A percentile compares a stretch with the other conserved stretches of the same genome.
Conservation (phyloP, 2,888 invertebrate genomes). For the Nomada goodeniana region DNA sequence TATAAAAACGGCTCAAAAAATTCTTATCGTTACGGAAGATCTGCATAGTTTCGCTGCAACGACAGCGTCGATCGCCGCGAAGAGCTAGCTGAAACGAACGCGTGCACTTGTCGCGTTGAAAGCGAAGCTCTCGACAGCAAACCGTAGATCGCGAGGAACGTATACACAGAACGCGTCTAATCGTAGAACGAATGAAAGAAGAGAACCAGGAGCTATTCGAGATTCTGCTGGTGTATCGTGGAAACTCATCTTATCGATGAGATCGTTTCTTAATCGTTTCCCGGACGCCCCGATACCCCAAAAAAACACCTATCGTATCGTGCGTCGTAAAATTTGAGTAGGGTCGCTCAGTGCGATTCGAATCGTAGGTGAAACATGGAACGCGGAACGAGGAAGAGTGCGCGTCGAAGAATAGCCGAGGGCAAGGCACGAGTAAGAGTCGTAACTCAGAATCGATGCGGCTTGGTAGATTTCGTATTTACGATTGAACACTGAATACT, state of each 20-base stretch:
- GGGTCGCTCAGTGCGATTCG: not conserved
- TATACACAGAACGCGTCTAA: not conserved
- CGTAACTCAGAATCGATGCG: not conserved
- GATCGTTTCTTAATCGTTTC: not conserved
- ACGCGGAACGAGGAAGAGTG: not conserved
- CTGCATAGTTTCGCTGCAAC: slow-evolving; percentile 16
- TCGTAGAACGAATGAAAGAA: not conserved
- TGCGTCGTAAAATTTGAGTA: not conserved
- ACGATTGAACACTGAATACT: slow-evolving; percentile 10
- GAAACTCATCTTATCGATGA: not conserved
- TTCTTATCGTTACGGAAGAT: slow-evolving; percentile 52
- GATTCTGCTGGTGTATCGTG: slow-evolving; percentile 3
- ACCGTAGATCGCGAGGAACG: not conserved
- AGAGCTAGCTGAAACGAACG: too few species aligned
- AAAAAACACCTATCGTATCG: not conserved
- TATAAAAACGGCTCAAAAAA: slow-evolving; percentile 53
- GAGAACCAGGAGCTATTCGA: not conserved
- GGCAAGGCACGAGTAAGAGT: slow-evolving; percentile 10
- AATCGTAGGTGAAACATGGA: not conserved
- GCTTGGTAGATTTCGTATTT: not conserved
- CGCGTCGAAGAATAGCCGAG: not conserved
- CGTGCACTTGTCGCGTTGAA: not conserved
- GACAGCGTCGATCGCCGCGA: slow-evolving; percentile 7
- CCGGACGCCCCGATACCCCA: not conserved
- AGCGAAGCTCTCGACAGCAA: slow-evolving; percentile 5